Conservation (phyloP, 2,113 vertebrate genomes). For the Procavia capensis region DNA sequence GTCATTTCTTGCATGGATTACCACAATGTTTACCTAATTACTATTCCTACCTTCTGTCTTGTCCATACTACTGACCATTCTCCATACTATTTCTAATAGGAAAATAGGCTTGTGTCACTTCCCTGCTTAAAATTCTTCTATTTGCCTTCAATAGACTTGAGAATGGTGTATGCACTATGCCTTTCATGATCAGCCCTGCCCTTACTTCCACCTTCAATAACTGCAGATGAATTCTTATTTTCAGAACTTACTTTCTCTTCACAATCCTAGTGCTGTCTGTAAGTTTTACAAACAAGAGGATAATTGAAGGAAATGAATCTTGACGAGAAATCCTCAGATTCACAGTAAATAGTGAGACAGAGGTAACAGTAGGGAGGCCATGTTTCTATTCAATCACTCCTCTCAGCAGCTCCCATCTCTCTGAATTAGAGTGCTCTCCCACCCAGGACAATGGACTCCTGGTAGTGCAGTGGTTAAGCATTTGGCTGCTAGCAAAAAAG, state of each 20-base stretch:
- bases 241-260: slow-evolving; percentile 38
- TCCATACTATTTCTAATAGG: not conserved
- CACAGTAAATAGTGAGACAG: not conserved
- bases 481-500: too few relatives aligned
- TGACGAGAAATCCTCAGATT: slow-evolving; percentile 47
- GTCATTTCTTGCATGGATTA: not conserved
- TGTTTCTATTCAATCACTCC: slow-evolving; percentile 5
- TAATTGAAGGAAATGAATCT: slow-evolving; percentile 23
- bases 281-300: slow-evolving; percentile 37
- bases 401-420: not conserved
- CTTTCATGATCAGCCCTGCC: not conserved
- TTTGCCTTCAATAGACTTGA: not conserved
- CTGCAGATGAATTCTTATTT: slow-evolving; percentile 43
- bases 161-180: not conserved
- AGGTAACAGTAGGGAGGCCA: not conserved
- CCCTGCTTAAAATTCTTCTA: slow-evolving; percentile 31
- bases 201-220: not conserved
- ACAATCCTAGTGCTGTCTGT: not conserved
- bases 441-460: too few relatives aligned
- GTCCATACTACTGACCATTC: not conserved
- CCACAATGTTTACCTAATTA: not conserved
- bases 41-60: slow-evolving; percentile 35
- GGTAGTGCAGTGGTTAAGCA: too few relatives aligned
- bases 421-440: not conserved
- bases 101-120: not conserved